Base-by-base conservation (phyloP, 2,888 invertebrate species). In the Drosophila buzzatii region DNA sequence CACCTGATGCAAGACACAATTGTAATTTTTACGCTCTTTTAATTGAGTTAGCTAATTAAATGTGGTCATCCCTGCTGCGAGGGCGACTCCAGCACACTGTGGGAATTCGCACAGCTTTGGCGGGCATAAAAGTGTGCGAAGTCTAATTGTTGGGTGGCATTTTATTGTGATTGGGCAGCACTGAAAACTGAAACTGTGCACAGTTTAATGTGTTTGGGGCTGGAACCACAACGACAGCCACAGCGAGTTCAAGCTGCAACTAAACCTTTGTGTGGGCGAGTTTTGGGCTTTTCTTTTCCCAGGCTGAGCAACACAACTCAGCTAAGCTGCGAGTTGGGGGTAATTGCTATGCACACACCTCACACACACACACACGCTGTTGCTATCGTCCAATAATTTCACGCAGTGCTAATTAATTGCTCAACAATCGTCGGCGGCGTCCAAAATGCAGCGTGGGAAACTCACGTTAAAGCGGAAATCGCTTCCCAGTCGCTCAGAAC, bases 391-490 rank as follows among this genome's bases (percentile, higher is more conserved):
- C 65, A 76, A 87, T 85, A 75, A 79, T 85, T 85, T 88, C 86
- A 88, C 85, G 85, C 85, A 85, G 88, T 88, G 88, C 83, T 88
- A 85, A 85, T 88, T 85, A 88, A 88, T 85, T 83, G 88, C 83
- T 59, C 69, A 85, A 88, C 88, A 85, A 81, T 81, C 74, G 81
- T 81, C 74, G 81, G 65, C 63, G 49, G n/a, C 49, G 41, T 41
- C 57, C 58, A 57, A 78, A 86, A 83, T 79, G 71, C 79, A 67
- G 62, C 85, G 85, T 85, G 85, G 86, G 85, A 85, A 87, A 79
- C 42, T 39, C 35, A 56, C 59, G 52, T n/a, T 16, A 58, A 42
- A 74, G 58, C 68, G 81, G 68, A 70, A 71, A 79, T 65, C 27
- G 56, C 37, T 44, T 44, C 41, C 6, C 41, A 14, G 31, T 27